Percentiles rank a stretch among this genome's conserved stretches.
Conservation (phyloP, 1,140 invertebrate genomes). For the Heliothis subflexa region DNA sequence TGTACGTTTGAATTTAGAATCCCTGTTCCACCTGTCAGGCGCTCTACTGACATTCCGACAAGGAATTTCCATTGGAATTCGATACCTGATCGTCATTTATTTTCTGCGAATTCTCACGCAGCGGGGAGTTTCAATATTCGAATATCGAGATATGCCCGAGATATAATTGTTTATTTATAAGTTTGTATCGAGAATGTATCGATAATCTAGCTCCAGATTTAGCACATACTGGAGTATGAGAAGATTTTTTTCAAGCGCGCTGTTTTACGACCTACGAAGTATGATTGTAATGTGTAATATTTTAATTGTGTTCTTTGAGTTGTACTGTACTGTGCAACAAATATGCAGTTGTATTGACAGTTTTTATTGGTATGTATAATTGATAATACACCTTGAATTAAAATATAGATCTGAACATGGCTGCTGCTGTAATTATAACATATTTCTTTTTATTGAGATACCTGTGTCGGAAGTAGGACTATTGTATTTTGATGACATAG, state of each 20-base stretch:
- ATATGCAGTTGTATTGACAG: conserved; percentile 23
- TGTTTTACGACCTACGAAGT: conserved; percentile 38
- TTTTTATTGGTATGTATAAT: conserved; percentile 42
- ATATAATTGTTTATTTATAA: conserved; percentile 51
- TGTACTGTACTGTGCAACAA: conserved; percentile 1
- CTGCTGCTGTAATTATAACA: conserved; percentile 23
- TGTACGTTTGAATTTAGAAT: background rate
- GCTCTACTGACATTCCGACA: background rate
- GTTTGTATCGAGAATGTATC: conserved; percentile 46
- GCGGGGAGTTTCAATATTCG: conserved; percentile 36
- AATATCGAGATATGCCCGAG: background rate
- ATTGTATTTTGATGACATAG: conserved; percentile 13
- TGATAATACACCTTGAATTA: conserved; percentile 35
- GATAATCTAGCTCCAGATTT: conserved; percentile 50
- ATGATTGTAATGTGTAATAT: conserved; percentile 50
- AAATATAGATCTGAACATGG: conserved; percentile 36
- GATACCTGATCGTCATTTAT: conserved; percentile 37
- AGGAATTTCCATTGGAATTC: conserved; percentile 31
- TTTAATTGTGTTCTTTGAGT: conserved; percentile 48
- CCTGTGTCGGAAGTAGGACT: conserved; percentile 5
- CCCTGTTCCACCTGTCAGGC: background rate
- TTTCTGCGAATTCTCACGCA: conserved; percentile 37
- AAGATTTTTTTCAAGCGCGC: conserved; percentile 39
- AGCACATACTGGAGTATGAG: conserved; percentile 36
- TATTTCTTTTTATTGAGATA: conserved; percentile 13